Conservation (phyloP, 2,888 invertebrate species). For the Adelphocoris suturalis region DNA sequence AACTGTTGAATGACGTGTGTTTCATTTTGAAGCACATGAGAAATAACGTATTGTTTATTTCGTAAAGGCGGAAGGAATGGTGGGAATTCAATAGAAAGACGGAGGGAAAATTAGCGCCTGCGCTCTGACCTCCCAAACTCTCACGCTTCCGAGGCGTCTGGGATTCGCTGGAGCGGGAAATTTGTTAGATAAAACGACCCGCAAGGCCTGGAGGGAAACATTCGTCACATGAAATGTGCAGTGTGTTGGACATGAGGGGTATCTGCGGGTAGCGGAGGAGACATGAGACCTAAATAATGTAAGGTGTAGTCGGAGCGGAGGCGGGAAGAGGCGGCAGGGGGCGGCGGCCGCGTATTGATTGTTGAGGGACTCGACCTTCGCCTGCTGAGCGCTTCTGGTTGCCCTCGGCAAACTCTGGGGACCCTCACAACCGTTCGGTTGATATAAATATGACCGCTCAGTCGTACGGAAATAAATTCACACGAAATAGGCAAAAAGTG, state of each 20-base stretch:
- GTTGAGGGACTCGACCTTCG: constrained; percentile 53
- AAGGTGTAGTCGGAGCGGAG: not conserved
- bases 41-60: too few species aligned
- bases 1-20: too few species aligned
- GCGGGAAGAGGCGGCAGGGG: constrained; percentile 4
- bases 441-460: not conserved
- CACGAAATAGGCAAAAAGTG: too few species aligned
- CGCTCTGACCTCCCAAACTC: not conserved
- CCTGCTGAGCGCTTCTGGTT: constrained; percentile 32
- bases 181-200: not conserved
- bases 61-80: not conserved
- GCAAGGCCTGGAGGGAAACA: not conserved
- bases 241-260: not conserved
- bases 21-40: too few species aligned
- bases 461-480: too few species aligned
- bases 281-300: constrained; percentile 43
- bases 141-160: not conserved
- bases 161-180: not conserved
- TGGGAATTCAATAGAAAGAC: constrained; percentile 12
- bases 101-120: not conserved
- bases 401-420: constrained; percentile 38
- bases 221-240: not conserved
- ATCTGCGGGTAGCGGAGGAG: not conserved
- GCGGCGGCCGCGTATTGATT: constrained; percentile 55
- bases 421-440: not conserved